These are phyloP conservation scores for Chrysemys picta DNA, from an alignment of 2,113 vertebrate genomes.

Conservation along the genomic window DNA sequence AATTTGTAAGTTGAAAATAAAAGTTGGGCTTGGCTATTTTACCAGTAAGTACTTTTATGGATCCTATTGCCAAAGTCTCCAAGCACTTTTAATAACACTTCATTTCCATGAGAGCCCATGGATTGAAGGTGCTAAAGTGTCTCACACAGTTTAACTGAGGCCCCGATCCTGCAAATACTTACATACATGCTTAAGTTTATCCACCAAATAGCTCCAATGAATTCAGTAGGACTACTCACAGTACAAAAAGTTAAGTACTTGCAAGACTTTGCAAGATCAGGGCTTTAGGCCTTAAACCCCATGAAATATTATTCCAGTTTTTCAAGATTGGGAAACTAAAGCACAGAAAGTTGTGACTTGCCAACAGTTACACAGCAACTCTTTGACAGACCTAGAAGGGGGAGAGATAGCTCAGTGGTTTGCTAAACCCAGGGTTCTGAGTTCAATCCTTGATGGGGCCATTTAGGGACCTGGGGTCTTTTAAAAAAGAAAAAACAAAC, in stretches of 20 bases:
- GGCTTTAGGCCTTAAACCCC: neutral
- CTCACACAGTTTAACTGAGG: neutral
- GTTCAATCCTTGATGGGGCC: too few relatives aligned
- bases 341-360: neutral
- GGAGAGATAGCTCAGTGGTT: too few relatives aligned
- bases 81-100: neutral
- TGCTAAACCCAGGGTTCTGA: too few relatives aligned
- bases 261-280: neutral
- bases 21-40: constrained; percentile 29
- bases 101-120: neutral
- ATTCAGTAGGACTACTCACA: neutral
- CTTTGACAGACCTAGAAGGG: neutral
- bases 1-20: constrained; percentile 1
- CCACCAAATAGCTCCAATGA: neutral
- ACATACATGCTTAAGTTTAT: neutral
- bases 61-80: neutral
- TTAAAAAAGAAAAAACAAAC: too few relatives aligned
- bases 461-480: too few relatives aligned
- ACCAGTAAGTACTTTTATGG: neutral
- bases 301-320: neutral
- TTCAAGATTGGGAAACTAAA: neutral
- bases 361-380: neutral
- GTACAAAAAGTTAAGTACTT: neutral
- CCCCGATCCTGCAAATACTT: neutral
- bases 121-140: neutral